Conservation (phyloP, 2,888 invertebrate genomes). For the Pegoplata infirma region DNA sequence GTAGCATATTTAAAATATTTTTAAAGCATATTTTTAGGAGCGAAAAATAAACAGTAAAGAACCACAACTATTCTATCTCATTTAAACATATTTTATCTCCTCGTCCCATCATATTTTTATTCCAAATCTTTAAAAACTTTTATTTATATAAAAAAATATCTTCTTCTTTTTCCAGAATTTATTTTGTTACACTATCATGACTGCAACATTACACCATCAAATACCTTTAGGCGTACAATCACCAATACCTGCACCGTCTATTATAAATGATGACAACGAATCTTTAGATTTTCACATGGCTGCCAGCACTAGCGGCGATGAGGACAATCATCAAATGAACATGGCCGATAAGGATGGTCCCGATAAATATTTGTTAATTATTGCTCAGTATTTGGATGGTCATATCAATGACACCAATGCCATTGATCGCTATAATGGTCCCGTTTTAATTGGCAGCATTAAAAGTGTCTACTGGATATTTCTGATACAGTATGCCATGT, state of each 20-base stretch:
- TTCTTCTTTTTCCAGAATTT: too few relatives aligned
- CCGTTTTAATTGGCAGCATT: slow-evolving; percentile 81
- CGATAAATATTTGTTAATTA: slow-evolving; percentile 74
- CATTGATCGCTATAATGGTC: slow-evolving; percentile 80
- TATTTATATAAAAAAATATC: too few relatives aligned
- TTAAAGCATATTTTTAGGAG: too few relatives aligned
- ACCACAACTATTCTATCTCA: too few relatives aligned
- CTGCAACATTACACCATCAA: neutral
- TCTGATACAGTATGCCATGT: slow-evolving; percentile 81
- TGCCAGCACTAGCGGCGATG: slow-evolving; percentile 63
- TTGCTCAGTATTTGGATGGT: slow-evolving; percentile 74
- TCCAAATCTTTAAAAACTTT: too few relatives aligned
- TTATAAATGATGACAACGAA: slow-evolving; percentile 30
- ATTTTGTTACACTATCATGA: slow-evolving; percentile 21
- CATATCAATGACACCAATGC: slow-evolving; percentile 73
- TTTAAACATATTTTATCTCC: too few relatives aligned
- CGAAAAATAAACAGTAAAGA: too few relatives aligned
- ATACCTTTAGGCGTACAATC: neutral
- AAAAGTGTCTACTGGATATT: slow-evolving; percentile 81
- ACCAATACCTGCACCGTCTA: neutral
- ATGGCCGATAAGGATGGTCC: slow-evolving; percentile 71
- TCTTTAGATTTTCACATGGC: slow-evolving; percentile 64
- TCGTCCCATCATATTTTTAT: too few relatives aligned
- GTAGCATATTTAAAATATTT: too few relatives aligned
- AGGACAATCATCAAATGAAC: slow-evolving; percentile 62